Evolutionary conservation across 30 jellyfish, hydroid and myxozoan genomes (phyloP).

Genomic region (Rhopilema esculentum): DNA sequence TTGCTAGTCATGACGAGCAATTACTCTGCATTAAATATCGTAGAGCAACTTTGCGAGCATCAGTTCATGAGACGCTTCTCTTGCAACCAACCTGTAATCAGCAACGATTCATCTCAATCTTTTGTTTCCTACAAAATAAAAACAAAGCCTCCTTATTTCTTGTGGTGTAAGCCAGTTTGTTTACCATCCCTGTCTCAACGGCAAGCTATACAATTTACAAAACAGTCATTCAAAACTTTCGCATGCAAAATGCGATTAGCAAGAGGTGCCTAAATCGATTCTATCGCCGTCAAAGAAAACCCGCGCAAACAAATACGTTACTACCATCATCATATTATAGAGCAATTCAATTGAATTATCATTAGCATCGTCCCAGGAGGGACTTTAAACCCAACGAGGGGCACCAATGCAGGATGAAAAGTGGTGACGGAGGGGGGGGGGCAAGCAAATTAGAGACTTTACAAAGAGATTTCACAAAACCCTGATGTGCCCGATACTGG

Average conservation of each 20-base stretch:
- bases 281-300: background rate
- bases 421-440: no score
- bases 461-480: no score
- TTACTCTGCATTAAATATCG: no score
- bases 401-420: no score
- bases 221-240: background rate
- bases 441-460: no score
- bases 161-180: background rate
- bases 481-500: no score
- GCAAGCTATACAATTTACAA: background rate
- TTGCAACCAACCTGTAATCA: background rate
- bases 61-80: background rate
- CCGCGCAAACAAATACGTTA: background rate
- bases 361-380: no score
- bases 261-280: background rate
- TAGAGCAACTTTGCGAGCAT: no score
- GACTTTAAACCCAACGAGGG: no score
- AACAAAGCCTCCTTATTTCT: background rate
- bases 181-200: background rate
- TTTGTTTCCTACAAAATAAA: background rate
- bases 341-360: background rate
- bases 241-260: background rate
- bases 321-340: background rate
- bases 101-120: background rate
- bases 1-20: background rate